Evolutionary conservation across 2,888 invertebrate species (phyloP).

Genomic region (Platycheirus rosarum): DNA sequence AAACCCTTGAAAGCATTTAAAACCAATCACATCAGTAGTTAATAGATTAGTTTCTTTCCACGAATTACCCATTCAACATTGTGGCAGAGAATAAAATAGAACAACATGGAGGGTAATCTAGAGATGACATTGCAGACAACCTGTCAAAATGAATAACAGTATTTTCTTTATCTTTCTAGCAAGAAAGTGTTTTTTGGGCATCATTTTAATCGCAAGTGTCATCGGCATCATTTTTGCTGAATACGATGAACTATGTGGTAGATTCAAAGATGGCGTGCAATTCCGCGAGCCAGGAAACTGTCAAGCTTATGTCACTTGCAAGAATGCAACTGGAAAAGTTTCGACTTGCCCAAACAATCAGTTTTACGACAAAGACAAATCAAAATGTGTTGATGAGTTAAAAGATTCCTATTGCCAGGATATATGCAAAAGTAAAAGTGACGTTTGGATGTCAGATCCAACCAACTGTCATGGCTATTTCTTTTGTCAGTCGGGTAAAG

Average conservation of each 20-base stretch:
- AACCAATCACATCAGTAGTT: conserved; percentile 4
- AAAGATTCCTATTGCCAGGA: conserved; percentile 76
- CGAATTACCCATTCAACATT: conserved; percentile 27
- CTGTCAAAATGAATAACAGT: background rate
- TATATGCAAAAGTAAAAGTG: conserved; percentile 75
- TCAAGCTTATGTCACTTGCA: conserved; percentile 77
- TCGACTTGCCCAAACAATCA: conserved; percentile 68
- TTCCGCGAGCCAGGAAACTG: conserved; percentile 78
- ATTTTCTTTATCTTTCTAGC: conserved; percentile 4
- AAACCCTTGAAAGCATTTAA: conserved; percentile 19
- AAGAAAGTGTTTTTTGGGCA: background rate
- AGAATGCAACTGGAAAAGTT: conserved; percentile 58
- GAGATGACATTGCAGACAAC: background rate
- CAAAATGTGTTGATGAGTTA: conserved; percentile 75
- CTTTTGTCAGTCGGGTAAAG: conserved; percentile 76
- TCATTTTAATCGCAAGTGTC: background rate
- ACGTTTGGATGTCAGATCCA: conserved; percentile 76
- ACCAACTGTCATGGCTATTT: conserved; percentile 77
- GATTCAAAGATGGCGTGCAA: conserved; percentile 72
- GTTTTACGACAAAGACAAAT: conserved; percentile 74
- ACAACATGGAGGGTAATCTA: conserved; percentile 51
- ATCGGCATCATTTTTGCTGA: background rate
- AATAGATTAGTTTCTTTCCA: conserved; percentile 27
- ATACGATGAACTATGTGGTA: conserved; percentile 46
- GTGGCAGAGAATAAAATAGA: background rate